A percentile compares a stretch with the other conserved stretches of the same genome.
Conservation (phyloP, 2,113 vertebrate species). For the Hypocryptadius cinnamomeus region DNA sequence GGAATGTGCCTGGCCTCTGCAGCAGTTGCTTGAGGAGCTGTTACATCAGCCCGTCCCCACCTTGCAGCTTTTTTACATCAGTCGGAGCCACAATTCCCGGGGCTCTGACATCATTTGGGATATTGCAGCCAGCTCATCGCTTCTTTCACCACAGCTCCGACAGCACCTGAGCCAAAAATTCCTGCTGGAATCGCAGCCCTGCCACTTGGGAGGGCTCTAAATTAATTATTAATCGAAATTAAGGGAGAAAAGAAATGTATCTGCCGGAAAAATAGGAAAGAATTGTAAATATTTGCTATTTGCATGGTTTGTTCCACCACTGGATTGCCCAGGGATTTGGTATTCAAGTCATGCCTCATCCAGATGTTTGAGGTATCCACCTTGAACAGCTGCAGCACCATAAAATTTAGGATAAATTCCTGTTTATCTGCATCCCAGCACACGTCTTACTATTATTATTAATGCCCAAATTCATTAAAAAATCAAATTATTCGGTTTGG, state of each 20-base stretch:
- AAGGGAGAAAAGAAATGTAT: background rate
- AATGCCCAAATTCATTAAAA: background rate
- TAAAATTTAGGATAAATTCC: fast-evolving
- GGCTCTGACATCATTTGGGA: background rate
- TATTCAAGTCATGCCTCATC: background rate
- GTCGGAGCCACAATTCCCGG: background rate
- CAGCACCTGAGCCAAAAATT: background rate
- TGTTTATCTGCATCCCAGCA: background rate
- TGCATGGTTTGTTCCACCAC: fast-evolving
- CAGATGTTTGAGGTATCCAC: background rate
- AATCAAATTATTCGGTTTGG: background rate
- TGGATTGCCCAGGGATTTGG: too few relatives aligned
- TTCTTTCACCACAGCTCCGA: background rate
- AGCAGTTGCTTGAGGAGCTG: background rate
- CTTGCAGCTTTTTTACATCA: background rate
- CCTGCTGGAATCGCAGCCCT: background rate
- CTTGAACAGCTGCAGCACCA: background rate
- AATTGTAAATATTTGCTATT: fast-evolving
- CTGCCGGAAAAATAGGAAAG: fast-evolving
- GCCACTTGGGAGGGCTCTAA: fast-evolving
- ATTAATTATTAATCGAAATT: background rate
- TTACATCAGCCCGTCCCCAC: background rate
- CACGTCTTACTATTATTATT: background rate
- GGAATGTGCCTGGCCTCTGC: background rate
- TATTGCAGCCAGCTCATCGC: background rate